Percentiles rank a stretch among this genome's conserved stretches.
phyloP scores from a whole-genome alignment of 2,888 invertebrate genomes.

The Gonocerus acuteangulatus region DNA sequence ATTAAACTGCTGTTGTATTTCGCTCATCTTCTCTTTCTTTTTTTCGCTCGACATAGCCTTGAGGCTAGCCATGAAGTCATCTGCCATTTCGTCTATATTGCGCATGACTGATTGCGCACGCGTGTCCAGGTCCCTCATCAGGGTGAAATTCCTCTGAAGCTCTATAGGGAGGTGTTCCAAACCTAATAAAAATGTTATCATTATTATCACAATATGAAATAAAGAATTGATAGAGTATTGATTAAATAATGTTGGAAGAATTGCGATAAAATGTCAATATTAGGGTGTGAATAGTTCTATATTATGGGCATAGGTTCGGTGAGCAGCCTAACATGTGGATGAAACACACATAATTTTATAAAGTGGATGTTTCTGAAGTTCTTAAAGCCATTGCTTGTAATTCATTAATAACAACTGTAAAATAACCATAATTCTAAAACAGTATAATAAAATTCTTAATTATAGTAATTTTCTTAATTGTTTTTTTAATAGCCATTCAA shows the following conservation, averaged over 20 bases:
- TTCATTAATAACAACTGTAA: no score
- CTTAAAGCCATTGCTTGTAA: no score
- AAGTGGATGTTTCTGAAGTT: no score
- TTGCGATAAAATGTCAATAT: no score
- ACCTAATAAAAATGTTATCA: constrained; percentile 53
- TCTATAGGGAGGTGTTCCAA: constrained; percentile 91
- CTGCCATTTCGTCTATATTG: constrained; percentile 80
- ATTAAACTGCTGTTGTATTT: constrained; percentile 80
- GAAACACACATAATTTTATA: no score
- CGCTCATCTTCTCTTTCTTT: constrained; percentile 71
- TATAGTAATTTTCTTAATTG: no score
- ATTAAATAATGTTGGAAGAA: neutral
- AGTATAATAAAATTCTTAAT: no score
- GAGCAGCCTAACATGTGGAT: no score
- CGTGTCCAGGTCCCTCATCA: constrained; percentile 91
- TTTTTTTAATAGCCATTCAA: no score
- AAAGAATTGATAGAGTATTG: neutral
- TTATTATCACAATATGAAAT: constrained; percentile 20
- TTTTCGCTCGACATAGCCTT: constrained; percentile 67
- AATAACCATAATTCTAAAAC: no score
- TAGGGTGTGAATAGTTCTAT: no score
- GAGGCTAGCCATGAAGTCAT: constrained; percentile 67
- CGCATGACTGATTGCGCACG: constrained; percentile 83
- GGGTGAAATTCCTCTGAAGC: constrained; percentile 86
- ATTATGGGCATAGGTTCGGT: no score